Percentiles rank a stretch among this genome's conserved stretches.
Evolutionary conservation across 2,888 invertebrate species (phyloP).

Genomic region (Uropetala carovei): DNA sequence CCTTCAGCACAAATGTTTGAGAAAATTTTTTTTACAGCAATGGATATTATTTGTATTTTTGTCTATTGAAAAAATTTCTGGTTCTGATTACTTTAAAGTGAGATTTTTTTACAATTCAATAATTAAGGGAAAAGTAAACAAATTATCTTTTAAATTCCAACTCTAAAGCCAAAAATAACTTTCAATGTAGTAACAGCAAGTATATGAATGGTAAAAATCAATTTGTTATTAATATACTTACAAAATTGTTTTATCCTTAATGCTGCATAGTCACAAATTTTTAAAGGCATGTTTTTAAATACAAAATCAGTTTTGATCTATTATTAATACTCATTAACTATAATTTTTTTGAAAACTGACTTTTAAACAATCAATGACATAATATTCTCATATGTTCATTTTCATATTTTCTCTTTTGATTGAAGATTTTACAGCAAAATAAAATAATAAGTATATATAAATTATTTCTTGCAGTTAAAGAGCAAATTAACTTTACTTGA

Average conservation of each 20-base stretch:
- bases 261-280: conserved; percentile 54
- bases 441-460: too few relatives aligned
- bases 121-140: not conserved
- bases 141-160: not conserved
- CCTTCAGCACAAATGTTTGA: too few relatives aligned
- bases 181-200: not conserved
- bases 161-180: not conserved
- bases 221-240: conserved; percentile 50
- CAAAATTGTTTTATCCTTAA: conserved; percentile 57
- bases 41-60: too few relatives aligned
- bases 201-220: conserved; percentile 1
- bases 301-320: not conserved
- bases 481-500: too few relatives aligned
- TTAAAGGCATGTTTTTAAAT: conserved; percentile 34
- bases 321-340: not conserved
- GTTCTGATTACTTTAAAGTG: not conserved
- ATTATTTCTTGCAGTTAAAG: too few relatives aligned
- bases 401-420: too few relatives aligned
- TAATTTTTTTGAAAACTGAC: not conserved
- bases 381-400: not conserved
- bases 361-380: not conserved
- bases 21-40: too few relatives aligned
- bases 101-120: not conserved
- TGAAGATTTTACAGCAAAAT: too few relatives aligned
- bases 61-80: too few relatives aligned